phyloP scores from a whole-genome alignment of 2,797 vertebrate species.

The Fratercula arctica region DNA sequence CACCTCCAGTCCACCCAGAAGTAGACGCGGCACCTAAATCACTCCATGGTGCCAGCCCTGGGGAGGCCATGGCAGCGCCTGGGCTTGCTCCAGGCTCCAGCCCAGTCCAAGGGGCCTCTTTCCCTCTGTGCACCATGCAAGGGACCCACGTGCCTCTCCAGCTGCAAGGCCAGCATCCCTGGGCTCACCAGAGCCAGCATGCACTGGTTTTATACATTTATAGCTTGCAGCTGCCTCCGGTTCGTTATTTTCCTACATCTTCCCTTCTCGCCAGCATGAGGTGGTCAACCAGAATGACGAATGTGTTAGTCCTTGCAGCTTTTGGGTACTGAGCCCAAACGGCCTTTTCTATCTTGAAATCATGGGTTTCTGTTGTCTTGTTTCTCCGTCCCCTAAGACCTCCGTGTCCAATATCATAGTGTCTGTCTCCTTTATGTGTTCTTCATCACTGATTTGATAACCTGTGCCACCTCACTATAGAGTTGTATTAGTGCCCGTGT shows the following conservation, averaged over 20 bases:
- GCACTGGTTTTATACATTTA: neutral
- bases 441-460: neutral
- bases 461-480: neutral
- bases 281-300: neutral
- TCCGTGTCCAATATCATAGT: neutral
- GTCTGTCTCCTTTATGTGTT: neutral
- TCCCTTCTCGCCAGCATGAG: neutral
- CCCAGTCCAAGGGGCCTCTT: neutral
- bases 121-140: neutral
- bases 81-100: neutral
- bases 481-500: neutral
- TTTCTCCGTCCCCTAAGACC: neutral
- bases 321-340: neutral
- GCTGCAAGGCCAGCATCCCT: neutral
- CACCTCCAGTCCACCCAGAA: neutral
- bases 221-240: neutral
- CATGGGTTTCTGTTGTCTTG: neutral
- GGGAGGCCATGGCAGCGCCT: rapidly evolving
- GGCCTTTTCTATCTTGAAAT: neutral
- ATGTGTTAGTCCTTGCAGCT: neutral
- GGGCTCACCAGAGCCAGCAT: neutral
- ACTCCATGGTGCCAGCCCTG: rapidly evolving
- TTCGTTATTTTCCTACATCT: neutral
- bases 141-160: neutral
- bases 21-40: rapidly evolving